Evolutionary conservation across 2,797 vertebrate genomes (phyloP).

Genomic region (Oophaga sylvatica): DNA sequence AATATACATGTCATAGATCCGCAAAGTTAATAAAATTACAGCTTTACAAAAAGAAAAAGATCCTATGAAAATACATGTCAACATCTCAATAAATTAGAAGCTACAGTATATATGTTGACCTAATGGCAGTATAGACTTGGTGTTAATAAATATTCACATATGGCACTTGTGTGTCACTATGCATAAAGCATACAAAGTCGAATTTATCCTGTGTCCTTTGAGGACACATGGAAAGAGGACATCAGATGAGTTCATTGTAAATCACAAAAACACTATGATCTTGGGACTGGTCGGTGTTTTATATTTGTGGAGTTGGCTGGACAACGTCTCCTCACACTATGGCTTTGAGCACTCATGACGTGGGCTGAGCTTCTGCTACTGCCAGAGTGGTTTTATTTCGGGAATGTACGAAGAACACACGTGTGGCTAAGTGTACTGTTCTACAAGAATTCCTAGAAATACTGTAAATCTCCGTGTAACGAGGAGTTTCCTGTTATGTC

Average conservation of each 20-base stretch:
- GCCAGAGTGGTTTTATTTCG: slow-evolving; percentile 37
- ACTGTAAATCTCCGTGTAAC: slow-evolving; percentile 53
- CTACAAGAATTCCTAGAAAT: slow-evolving; percentile 57
- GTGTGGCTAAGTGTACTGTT: slow-evolving; percentile 43
- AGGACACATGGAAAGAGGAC: neutral
- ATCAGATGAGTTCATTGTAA: slow-evolving; percentile 1
- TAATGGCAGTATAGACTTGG: no score
- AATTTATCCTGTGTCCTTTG: neutral
- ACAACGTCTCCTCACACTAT: neutral
- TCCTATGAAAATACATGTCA: no score
- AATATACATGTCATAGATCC: no score
- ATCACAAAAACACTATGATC: slow-evolving; percentile 38
- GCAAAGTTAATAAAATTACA: no score
- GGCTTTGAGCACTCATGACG: slow-evolving; percentile 35
- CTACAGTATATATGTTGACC: no score
- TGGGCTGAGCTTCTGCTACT: neutral
- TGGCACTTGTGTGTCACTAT: neutral
- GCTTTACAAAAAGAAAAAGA: no score
- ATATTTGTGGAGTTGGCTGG: neutral
- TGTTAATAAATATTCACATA: neutral
- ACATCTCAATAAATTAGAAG: no score
- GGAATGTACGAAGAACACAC: slow-evolving; percentile 26
- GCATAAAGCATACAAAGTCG: neutral
- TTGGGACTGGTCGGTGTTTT: slow-evolving; percentile 15
- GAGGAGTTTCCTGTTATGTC: slow-evolving; percentile 55